Conservation (phyloP, 1,140 invertebrate genomes). For the Apis cerana region DNA sequence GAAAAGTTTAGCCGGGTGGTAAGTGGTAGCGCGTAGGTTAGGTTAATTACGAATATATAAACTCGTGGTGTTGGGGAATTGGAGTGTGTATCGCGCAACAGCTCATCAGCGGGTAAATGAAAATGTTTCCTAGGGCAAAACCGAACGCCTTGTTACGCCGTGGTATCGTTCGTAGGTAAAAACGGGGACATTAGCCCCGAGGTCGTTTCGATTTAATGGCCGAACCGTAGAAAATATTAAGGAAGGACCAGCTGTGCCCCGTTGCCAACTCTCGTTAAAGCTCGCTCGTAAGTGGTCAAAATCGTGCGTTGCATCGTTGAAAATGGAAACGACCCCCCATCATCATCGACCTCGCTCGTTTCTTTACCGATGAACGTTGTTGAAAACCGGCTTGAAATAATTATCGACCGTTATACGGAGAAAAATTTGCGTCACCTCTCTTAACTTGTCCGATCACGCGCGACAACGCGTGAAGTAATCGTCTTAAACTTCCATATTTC, state of each 20-base stretch:
- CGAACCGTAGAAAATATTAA: constrained; percentile 11
- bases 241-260: background rate
- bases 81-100: no score
- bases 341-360: background rate
- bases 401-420: no score
- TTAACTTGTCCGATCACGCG: no score
- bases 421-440: no score
- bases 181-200: constrained; percentile 17
- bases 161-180: no score
- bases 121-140: background rate
- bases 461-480: no score
- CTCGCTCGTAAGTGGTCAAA: background rate
- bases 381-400: no score
- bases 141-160: background rate
- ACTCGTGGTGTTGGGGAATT: background rate
- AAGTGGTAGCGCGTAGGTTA: no score
- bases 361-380: no score
- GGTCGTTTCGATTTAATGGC: constrained; percentile 22
- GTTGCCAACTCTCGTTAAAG: constrained; percentile 2
- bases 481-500: no score
- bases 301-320: background rate
- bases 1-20: background rate
- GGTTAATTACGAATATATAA: background rate
- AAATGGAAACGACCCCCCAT: background rate
- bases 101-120: background rate